phyloP scores from a whole-genome alignment of 2,113 vertebrate genomes.

The Datnioides undecimradiatus region DNA sequence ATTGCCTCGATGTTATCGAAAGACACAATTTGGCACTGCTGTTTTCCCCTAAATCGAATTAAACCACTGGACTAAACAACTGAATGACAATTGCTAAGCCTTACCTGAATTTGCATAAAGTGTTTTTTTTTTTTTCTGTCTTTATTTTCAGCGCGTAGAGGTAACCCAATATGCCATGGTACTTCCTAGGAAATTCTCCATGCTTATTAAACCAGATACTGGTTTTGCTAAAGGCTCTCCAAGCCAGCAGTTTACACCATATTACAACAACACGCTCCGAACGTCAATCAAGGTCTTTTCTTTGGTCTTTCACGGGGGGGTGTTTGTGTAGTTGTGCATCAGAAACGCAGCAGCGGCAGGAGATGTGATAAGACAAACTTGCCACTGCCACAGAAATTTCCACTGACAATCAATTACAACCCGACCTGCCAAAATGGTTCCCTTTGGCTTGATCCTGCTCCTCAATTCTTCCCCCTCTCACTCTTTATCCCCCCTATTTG shows the following conservation, averaged over 20 bases:
- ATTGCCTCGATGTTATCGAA: conserved; percentile 68
- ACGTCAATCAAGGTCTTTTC: conserved; percentile 26
- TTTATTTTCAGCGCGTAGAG: conserved; percentile 1
- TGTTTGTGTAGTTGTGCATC: neutral
- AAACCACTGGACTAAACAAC: conserved; percentile 65
- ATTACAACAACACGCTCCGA: conserved; percentile 46
- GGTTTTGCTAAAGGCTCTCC: conserved; percentile 59
- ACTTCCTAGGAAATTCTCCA: conserved; percentile 69
- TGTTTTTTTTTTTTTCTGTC: neutral
- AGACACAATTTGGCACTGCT: conserved; percentile 69
- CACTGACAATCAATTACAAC: conserved; percentile 44
- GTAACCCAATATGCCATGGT: conserved; percentile 71
- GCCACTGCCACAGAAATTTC: conserved; percentile 21
- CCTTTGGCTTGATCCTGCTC: conserved; percentile 59
- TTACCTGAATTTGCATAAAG: conserved; percentile 69
- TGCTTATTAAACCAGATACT: conserved; percentile 55
- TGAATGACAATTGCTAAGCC: conserved; percentile 61
- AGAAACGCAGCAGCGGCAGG: neutral
- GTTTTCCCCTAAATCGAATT: conserved; percentile 67
- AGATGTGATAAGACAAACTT: conserved; percentile 8
- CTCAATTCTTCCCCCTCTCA: conserved; percentile 50
- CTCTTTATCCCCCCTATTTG: neutral
- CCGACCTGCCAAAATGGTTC: conserved; percentile 60
- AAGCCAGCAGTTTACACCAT: conserved; percentile 53
- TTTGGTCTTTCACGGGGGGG: neutral